Evolutionary conservation across 1,140 invertebrate genomes (phyloP).

Genomic region (Arctopsyche grandis): DNA sequence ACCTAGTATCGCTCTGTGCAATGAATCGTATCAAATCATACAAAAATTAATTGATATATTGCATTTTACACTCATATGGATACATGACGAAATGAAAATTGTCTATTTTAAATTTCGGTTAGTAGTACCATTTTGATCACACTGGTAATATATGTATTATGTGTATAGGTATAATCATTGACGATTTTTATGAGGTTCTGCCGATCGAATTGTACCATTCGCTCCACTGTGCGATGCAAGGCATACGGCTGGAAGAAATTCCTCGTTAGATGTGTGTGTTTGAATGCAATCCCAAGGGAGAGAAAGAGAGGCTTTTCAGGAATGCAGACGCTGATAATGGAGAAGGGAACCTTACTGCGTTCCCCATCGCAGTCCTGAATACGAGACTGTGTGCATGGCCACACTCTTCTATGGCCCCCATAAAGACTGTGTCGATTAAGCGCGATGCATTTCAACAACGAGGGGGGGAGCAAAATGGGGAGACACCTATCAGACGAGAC

Average conservation of each 20-base stretch:
- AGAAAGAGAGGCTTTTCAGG: conserved; percentile 50
- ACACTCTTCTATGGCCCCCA: conserved; percentile 52
- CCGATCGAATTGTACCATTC: neutral
- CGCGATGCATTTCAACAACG: conserved; percentile 35
- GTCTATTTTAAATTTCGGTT: too few relatives aligned
- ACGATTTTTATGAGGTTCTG: neutral
- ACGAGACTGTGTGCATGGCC: conserved; percentile 66
- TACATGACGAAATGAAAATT: too few relatives aligned
- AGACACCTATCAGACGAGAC: neutral
- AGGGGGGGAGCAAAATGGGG: neutral
- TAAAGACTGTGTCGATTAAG: conserved; percentile 41
- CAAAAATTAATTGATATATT: too few relatives aligned
- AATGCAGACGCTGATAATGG: conserved; percentile 50
- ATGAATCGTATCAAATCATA: too few relatives aligned
- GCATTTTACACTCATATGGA: too few relatives aligned
- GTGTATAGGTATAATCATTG: too few relatives aligned
- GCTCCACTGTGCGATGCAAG: neutral
- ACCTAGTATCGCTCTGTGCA: too few relatives aligned
- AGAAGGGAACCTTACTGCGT: conserved; percentile 53
- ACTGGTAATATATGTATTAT: too few relatives aligned
- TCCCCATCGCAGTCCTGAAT: conserved; percentile 64
- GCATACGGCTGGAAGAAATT: neutral
- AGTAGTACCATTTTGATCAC: too few relatives aligned
- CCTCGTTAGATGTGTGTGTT: conserved; percentile 45
- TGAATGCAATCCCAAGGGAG: neutral